Conservation (phyloP, 2,888 invertebrate genomes). For the Latrodectus hesperus region DNA sequence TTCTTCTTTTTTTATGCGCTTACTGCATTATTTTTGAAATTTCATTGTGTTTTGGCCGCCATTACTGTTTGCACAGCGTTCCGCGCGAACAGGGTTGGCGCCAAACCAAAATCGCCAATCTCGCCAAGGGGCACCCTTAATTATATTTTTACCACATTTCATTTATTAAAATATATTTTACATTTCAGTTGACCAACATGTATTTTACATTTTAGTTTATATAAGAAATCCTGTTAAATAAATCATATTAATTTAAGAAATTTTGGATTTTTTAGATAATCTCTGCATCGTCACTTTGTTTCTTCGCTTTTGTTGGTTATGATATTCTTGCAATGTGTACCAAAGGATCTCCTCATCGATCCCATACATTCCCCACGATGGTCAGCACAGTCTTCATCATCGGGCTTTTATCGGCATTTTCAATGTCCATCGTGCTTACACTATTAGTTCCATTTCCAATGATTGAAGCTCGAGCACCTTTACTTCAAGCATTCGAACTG, state of each 20-base stretch:
- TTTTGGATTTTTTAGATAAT: constrained; percentile 63
- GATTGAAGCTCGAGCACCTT: constrained; percentile 60
- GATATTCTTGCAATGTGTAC: constrained; percentile 69
- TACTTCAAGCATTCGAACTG: constrained; percentile 67
- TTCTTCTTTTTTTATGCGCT: no score
- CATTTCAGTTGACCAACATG: no score
- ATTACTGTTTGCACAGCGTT: no score
- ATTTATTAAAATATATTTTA: no score
- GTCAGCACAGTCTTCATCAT: constrained; percentile 70
- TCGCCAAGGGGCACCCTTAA: no score
- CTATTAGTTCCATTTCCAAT: constrained; percentile 69
- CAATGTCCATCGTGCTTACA: constrained; percentile 63
- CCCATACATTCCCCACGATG: constrained; percentile 60
- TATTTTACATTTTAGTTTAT: not conserved
- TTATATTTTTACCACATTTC: no score
- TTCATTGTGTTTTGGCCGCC: no score
- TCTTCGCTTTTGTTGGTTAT: constrained; percentile 71
- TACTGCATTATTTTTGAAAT: no score
- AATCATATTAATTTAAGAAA: not conserved
- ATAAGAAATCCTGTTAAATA: not conserved
- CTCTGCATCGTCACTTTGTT: constrained; percentile 69
- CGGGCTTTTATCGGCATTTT: constrained; percentile 68
- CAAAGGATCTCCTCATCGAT: constrained; percentile 59
- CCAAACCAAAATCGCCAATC: no score
- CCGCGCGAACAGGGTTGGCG: no score